Percentiles rank a stretch among this genome's conserved stretches.
These are phyloP conservation scores for Xenentodon cancila DNA, from an alignment of 2,797 vertebrate genomes.

Conservation along the genomic window DNA sequence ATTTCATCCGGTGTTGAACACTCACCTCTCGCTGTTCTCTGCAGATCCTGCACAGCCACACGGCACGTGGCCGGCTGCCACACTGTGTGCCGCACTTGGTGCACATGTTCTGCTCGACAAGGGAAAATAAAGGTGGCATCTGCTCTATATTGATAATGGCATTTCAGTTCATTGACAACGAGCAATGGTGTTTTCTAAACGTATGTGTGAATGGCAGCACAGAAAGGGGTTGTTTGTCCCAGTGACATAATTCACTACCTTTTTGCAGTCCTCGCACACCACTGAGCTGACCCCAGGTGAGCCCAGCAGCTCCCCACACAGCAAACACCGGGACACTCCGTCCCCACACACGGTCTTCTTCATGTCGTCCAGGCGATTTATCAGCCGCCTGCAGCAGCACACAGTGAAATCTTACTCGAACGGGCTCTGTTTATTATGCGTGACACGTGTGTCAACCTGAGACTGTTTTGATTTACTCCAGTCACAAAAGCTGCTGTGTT, in stretches of 20 bases:
- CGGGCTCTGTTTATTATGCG: conserved; percentile 34
- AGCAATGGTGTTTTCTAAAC: conserved; percentile 11
- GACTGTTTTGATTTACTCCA: not conserved
- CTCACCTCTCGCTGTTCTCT: conserved; percentile 96
- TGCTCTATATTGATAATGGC: conserved; percentile 12
- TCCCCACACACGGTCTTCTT: conserved; percentile 93
- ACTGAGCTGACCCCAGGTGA: conserved; percentile 86
- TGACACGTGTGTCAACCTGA: not conserved
- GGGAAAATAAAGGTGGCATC: conserved; percentile 38
- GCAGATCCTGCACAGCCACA: conserved; percentile 99
- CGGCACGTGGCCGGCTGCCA: conserved; percentile 86
- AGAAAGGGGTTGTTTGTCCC: not conserved
- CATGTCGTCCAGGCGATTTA: conserved; percentile 94
- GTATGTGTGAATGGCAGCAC: conserved; percentile 6
- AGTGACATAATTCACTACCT: conserved; percentile 78
- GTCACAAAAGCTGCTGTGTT: not conserved
- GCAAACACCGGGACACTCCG: conserved; percentile 91
- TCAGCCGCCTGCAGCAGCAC: conserved; percentile 85
- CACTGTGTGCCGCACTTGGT: conserved; percentile 93
- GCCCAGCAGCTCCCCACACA: conserved; percentile 95
- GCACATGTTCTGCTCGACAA: conserved; percentile 88
- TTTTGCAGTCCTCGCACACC: conserved; percentile 99
- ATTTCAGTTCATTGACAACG: conserved; percentile 1
- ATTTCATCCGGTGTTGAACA: not conserved
- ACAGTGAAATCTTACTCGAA: conserved; percentile 32